Conservation (phyloP, 2,113 vertebrate genomes). For the Pygathrix nemaeus region DNA sequence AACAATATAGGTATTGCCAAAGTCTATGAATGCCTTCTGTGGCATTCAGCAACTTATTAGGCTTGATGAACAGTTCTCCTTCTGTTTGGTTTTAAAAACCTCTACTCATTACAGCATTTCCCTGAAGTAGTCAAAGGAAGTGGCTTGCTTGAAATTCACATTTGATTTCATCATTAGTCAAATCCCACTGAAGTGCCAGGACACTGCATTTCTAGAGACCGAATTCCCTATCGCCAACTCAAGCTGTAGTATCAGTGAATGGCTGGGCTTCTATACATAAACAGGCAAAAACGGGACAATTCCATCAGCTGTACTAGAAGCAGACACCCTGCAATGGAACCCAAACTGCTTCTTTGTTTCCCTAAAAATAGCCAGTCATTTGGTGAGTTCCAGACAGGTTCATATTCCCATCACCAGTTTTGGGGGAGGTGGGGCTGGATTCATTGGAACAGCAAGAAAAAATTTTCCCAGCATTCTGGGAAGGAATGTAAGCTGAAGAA, state of each 20-base stretch:
- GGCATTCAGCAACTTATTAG: constrained; percentile 31
- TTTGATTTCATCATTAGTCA: constrained; percentile 54
- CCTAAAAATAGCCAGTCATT: background rate
- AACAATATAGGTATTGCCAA: constrained; percentile 36
- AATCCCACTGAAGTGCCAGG: background rate
- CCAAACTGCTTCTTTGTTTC: background rate
- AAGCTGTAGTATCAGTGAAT: background rate
- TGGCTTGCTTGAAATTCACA: constrained; percentile 56
- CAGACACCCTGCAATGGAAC: background rate
- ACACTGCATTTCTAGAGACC: background rate
- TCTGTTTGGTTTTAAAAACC: constrained; percentile 46
- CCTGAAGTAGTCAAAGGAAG: constrained; percentile 53
- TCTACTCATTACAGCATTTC: constrained; percentile 38
- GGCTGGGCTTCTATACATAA: background rate
- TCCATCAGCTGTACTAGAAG: fast-evolving
- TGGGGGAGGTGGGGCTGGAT: background rate
- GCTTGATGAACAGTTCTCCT: constrained; percentile 27
- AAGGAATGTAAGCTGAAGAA: background rate
- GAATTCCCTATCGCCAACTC: background rate
- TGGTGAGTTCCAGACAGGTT: background rate
- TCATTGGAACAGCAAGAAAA: background rate
- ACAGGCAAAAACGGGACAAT: background rate
- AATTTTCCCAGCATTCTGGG: background rate
- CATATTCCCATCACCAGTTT: background rate
- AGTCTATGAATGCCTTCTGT: constrained; percentile 1